phyloP scores from a whole-genome alignment of 2,797 vertebrate species.

The Balearica regulorum region DNA sequence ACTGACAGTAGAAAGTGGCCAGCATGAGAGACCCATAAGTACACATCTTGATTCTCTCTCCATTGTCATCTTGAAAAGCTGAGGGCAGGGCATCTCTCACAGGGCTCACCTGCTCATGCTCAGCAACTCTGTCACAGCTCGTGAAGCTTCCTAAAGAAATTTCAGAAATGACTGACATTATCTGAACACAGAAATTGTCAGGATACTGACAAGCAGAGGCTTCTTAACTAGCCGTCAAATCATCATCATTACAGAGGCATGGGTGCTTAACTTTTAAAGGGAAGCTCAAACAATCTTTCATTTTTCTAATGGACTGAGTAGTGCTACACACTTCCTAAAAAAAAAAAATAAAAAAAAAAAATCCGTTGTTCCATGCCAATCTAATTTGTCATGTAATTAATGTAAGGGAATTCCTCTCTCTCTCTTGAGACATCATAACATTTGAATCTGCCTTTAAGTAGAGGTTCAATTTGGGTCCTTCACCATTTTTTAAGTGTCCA shows the following conservation, averaged over 20 bases:
- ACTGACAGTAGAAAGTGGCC: background rate
- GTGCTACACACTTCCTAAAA: background rate
- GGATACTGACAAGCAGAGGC: background rate
- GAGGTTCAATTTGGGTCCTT: background rate
- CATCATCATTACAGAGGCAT: background rate
- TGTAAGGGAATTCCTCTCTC: background rate
- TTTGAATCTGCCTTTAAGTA: background rate
- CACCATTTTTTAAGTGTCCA: background rate
- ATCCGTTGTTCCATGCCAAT: background rate
- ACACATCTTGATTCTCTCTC: background rate
- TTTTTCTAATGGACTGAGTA: constrained; percentile 5
- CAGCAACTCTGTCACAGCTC: background rate
- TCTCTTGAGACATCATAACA: background rate
- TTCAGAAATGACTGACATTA: background rate
- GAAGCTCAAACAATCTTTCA: background rate
- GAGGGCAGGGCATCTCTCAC: background rate
- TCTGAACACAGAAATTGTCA: background rate
- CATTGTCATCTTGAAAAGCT: background rate
- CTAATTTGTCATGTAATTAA: background rate
- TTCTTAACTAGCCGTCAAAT: constrained; percentile 1
- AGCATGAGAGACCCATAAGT: background rate
- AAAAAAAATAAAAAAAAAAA: background rate
- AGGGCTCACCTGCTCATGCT: background rate
- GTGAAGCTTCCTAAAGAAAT: background rate
- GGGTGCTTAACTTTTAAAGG: background rate